phyloP scores from a whole-genome alignment of 1,140 invertebrate species.

The Triops cancriformis region DNA sequence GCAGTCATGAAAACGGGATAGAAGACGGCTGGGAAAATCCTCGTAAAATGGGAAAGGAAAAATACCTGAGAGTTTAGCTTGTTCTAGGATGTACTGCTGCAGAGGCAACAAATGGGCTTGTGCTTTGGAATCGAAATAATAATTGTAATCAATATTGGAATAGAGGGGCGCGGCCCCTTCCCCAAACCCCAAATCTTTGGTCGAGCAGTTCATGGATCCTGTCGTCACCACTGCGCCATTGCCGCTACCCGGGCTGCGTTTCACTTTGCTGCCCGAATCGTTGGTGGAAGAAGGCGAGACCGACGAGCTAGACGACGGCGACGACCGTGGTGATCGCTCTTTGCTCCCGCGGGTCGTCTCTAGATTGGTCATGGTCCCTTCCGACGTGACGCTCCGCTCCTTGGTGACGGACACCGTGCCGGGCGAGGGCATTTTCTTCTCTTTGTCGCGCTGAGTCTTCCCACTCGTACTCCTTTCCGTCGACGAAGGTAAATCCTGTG shows the following conservation, averaged over 20 bases:
- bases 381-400: not conserved
- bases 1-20: too few relatives aligned
- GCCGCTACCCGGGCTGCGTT: not conserved
- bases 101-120: constrained; percentile 66
- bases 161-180: constrained; percentile 46
- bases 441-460: not conserved
- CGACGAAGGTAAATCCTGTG: constrained; percentile 28
- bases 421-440: not conserved
- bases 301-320: not conserved
- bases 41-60: too few relatives aligned
- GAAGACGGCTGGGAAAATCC: too few relatives aligned
- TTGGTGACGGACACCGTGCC: not conserved
- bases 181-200: constrained; percentile 11
- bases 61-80: constrained; percentile 42
- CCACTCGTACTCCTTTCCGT: constrained; percentile 16
- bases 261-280: constrained; percentile 18
- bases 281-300: not conserved
- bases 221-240: not conserved
- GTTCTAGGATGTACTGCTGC: constrained; percentile 79
- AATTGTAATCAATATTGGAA: constrained; percentile 55
- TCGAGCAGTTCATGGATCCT: not conserved
- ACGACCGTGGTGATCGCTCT: constrained; percentile 18
- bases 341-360: not conserved
- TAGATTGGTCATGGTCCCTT: not conserved
- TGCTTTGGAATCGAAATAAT: constrained; percentile 43